A percentile compares a stretch with the other conserved stretches of the same genome.
phyloP scores from a whole-genome alignment of 1,140 invertebrate genomes.

The Zophobas morio region DNA sequence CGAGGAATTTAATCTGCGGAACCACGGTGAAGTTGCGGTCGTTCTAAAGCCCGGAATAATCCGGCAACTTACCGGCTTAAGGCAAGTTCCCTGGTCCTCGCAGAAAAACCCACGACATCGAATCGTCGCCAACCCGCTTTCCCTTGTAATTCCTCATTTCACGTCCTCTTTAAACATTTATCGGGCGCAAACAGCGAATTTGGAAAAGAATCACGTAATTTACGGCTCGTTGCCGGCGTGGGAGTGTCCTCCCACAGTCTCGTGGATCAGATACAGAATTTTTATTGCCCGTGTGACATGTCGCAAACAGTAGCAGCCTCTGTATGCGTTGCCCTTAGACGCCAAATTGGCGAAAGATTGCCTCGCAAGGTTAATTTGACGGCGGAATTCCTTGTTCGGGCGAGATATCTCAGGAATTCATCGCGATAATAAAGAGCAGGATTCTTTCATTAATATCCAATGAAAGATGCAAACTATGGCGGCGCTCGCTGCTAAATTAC shows the following conservation, averaged over 20 bases:
- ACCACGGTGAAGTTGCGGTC: constrained; percentile 24
- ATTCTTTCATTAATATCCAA: constrained; percentile 18
- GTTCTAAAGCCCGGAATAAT: constrained; percentile 31
- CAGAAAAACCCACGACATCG: constrained; percentile 13
- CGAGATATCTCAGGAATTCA: constrained; percentile 18
- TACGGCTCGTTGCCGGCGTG: no score
- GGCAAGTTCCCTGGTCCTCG: constrained; percentile 2
- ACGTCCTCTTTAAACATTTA: no score
- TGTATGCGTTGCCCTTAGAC: neutral
- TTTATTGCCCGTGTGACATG: neutral
- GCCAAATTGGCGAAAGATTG: neutral
- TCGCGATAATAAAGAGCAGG: neutral
- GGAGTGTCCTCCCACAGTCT: neutral
- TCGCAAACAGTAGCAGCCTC: neutral
- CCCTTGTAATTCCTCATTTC: neutral
- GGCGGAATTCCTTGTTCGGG: neutral
- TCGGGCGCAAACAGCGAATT: no score
- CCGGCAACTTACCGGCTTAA: constrained; percentile 20
- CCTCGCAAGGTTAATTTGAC: neutral
- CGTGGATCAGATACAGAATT: neutral
- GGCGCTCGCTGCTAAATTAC: constrained; percentile 23
- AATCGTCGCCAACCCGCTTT: neutral
- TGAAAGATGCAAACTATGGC: constrained; percentile 24
- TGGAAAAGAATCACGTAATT: no score
- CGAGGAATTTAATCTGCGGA: constrained; percentile 41